Base-by-base conservation (phyloP, 2,113 vertebrate species). In the Prietella phreatophila region DNA sequence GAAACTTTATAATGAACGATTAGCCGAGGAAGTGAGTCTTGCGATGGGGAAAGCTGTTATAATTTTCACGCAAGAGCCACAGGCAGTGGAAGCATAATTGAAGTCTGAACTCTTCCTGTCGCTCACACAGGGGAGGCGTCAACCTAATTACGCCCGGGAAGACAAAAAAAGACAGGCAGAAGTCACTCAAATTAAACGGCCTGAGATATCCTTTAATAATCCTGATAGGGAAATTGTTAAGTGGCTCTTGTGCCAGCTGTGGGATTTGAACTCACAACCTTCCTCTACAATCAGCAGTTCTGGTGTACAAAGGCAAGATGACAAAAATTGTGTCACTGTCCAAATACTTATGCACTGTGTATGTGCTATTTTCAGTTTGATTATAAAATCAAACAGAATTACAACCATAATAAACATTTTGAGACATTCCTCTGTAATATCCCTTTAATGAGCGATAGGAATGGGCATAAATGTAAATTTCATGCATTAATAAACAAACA, bases 1-100 rank as follows among this genome's bases (percentile, higher is more conserved):
- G 60, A 69, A 90, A 84, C 60, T 86, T 36, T 88, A 88, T 86
- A 85, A 88, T 87, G 27, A 90, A 83, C 79, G 76, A 88, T 88
- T 88, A 90, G 85, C 58, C 50, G n/a, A 76, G 87, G 82, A 88
- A 69, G 84, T 36, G 60, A 67, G 78, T 50, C 71, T 42, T 36
- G 76, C 33, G 81, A 71, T 25, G 60, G 33, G 55, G 39, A 83
- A 85, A 87, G 80, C 86, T 84, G 84, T 88, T 88, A 67, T 69
- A 81, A 83, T 50, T 14, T 71, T 73, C 22, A 84, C 20, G 56
- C 58, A 25, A 33, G 86, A 55, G 83, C 86, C 33, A 84, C 86
- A 58, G 56, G 19, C 30, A 76, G 78, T 14, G 60, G 39, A 55
- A 65, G 33, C 69, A n/a, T 82, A 85, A 87, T 78, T 85, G 83